Base-by-base conservation (phyloP, 2,888 invertebrate species). In the Hipparchia semele region DNA sequence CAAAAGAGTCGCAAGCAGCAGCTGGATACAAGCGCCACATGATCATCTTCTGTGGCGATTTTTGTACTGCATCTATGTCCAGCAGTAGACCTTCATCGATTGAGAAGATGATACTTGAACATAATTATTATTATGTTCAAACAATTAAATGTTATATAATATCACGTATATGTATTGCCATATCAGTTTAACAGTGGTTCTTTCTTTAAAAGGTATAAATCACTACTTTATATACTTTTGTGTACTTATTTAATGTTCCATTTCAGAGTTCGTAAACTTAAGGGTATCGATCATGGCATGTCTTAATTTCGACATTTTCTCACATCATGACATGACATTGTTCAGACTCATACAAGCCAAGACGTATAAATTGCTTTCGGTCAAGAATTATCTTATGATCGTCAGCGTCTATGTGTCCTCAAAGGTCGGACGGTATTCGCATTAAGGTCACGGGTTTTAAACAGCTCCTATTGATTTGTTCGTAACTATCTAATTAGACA, bases 391-490 rank as follows among this genome's bases (percentile, higher is more conserved):
- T 71, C 64, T 74, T 69, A 74, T 77, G 76, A 86, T 84, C 81
- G 81, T 83, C 82, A 82, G 80, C 13, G 39, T 13, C 13, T 23
- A 80, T 79, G 84, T 87, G 87, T 88, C 89, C 87, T 88, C 88
- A 88, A 89, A 88, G 90, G 83, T 87, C 86, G 87, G 88, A 80
- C 84, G 85, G 80, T 82, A 83, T 85, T 88, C 87, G 86, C 84
- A 86, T 85, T 89, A 90, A 90, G 90, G 89, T 86, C 88, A 86
- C 87, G 83, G 83, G 85, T 86, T 71, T 53, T 60, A 61, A 56
- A 68, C 58, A 39, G 46, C n/a, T 9, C 60, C 60, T 69, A 73
- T 54, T 66, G 53, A 61, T 66, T 70, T 61, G 56, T 70, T 39
- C 56, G 64, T 56, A 62, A n/a, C 45, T 56, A 46, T 13, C 12